phyloP scores from a whole-genome alignment of 2,113 vertebrate genomes.

The Anser cygnoides region DNA sequence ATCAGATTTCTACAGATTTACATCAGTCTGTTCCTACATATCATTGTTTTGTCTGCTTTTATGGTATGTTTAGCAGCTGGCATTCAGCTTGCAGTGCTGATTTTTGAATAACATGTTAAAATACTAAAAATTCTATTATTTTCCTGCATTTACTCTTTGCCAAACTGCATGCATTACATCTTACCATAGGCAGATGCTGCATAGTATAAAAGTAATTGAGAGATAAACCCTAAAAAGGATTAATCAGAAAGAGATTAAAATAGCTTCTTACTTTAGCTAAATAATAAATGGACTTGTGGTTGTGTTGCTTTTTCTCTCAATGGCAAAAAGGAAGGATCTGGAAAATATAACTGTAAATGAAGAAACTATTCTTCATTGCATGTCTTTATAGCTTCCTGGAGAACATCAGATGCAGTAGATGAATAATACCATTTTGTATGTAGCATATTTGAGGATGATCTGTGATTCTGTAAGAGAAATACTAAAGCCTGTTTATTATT shows the following conservation, averaged over 20 bases:
- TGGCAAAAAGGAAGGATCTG: not conserved
- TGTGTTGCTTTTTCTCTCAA: not conserved
- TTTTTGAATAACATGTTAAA: not conserved
- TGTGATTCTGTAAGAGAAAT: not conserved
- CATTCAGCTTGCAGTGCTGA: not conserved
- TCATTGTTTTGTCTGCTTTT: not conserved
- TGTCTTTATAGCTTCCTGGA: not conserved
- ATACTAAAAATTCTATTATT: not conserved
- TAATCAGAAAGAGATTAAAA: not conserved
- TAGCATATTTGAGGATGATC: not conserved
- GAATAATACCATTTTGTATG: not conserved
- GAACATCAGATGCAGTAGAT: not conserved
- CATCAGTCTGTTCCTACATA: not conserved
- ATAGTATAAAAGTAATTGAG: not conserved
- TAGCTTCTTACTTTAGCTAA: not conserved
- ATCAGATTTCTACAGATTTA: not conserved
- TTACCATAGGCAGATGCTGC: not conserved
- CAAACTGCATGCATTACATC: not conserved
- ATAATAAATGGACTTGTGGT: not conserved
- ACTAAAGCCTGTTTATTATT: slow-evolving; percentile 10
- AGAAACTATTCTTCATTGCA: not conserved
- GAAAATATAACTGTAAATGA: not conserved
- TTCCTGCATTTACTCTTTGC: not conserved
- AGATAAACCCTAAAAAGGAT: not conserved
- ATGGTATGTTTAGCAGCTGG: not conserved